Conservation (phyloP, 2,113 vertebrate species). For the Megalops atlanticus region DNA sequence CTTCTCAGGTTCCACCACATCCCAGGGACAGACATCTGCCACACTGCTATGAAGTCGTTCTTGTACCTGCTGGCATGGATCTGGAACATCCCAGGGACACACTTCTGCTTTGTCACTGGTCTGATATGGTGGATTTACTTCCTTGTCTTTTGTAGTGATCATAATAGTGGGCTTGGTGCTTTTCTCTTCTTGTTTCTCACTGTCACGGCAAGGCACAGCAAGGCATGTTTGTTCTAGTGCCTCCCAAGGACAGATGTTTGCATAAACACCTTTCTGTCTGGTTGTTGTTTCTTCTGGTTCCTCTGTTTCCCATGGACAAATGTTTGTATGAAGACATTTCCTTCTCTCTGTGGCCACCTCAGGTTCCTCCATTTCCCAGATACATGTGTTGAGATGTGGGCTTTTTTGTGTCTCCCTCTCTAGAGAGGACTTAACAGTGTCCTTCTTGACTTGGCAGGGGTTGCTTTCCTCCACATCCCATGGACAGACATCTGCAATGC, state of each 20-base stretch:
- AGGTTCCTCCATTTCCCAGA: no score
- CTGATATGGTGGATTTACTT: neutral
- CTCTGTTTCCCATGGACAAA: conserved; percentile 9
- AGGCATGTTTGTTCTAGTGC: neutral
- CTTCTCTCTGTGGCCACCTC: no score
- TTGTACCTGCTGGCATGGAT: conserved; percentile 37
- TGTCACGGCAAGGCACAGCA: no score
- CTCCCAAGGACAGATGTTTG: neutral
- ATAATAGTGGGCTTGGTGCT: neutral
- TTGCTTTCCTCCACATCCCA: conserved; percentile 59
- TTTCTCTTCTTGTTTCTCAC: neutral
- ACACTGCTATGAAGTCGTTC: conserved; percentile 33
- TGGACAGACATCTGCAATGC: conserved; percentile 35
- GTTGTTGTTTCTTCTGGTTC: neutral
- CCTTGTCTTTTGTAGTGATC: neutral
- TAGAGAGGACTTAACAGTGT: neutral
- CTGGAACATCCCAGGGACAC: conserved; percentile 64
- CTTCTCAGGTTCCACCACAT: conserved; percentile 32
- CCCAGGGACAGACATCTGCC: conserved; percentile 52
- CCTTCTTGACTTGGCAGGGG: conserved; percentile 31
- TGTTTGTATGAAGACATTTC: neutral
- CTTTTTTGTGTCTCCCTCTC: neutral
- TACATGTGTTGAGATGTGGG: no score
- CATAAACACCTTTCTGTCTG: neutral
- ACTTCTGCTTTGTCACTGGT: conserved; percentile 48